Base-by-base conservation (phyloP, 2,113 vertebrate species). In the Cisticola juncidis region DNA sequence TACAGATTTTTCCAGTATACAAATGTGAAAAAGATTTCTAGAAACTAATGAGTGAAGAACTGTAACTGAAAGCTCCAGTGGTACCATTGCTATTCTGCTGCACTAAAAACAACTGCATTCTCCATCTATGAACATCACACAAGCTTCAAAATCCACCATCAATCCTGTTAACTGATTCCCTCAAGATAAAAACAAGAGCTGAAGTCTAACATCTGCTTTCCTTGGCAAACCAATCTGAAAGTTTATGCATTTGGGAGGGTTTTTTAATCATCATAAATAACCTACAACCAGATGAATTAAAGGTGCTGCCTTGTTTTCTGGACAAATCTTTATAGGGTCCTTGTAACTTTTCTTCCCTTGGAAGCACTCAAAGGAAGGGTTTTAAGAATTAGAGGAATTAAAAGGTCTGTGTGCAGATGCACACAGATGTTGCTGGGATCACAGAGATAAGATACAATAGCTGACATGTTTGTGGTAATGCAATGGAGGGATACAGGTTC, bases 121-220 rank as follows among this genome's bases (percentile, higher is more conserved):
- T 66, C 61, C 2, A 68, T 56, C 90, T 81, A n/a, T 4, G 73
- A 51, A 57, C 38, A 53, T 33, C 45, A 29, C 22, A 78, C 31
- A 73, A 36, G 35, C 82, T 92, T 95, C 50, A 84, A 93, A 96
- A 92, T 29, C 57, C 58, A 76, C 61, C 88, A 88, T 87, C 65
- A 85, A 35, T 62, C 83, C 91, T 1, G 9, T 50, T 69, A 89
- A 73, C 87, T 14, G 54, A 86, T 65, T 84, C 50, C 69, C 61
- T 57, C 47, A 72, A 88, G 70, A 78, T 68, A 81, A 88, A 94
- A 88, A 81, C 60, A 81, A 91, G 81, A 78, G 45, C 45, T 77
- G 66, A 95, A 69, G 64, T 71, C 56, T 62, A 94, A 94, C 66
- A 86, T 84, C 73, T 96, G 90, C 71, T 83, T 76, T 82, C 35